These are phyloP conservation scores for Virgularia gustaviana DNA, from an alignment of 92 coral and sea anemone genomes.

Conservation along the genomic window DNA sequence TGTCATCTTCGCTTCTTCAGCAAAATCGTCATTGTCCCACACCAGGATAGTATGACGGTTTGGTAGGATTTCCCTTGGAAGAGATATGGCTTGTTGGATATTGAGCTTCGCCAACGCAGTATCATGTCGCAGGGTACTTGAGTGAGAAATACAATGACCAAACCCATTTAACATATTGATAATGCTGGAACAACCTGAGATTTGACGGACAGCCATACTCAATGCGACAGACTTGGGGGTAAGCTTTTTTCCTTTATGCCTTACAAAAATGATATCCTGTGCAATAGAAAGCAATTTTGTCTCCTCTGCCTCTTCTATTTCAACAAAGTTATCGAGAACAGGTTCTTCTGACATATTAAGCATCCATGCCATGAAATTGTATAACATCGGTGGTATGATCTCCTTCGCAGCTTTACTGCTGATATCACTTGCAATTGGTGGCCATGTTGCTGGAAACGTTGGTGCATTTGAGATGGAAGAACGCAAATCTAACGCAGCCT, in stretches of 20 bases:
- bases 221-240: constrained; percentile 12
- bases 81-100: neutral
- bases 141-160: constrained; percentile 13
- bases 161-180: neutral
- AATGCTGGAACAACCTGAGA: constrained; percentile 2
- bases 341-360: constrained; percentile 2
- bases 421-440: too few species aligned
- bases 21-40: constrained; percentile 21
- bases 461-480: too few species aligned
- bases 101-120: constrained; percentile 1
- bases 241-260: neutral
- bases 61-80: neutral
- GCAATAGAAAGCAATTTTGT: neutral
- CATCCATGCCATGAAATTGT: constrained; percentile 10
- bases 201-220: constrained; percentile 6
- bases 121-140: constrained; percentile 3
- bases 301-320: neutral
- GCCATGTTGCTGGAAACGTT: too few species aligned
- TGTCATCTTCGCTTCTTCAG: neutral
- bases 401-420: neutral
- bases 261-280: neutral
- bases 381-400: neutral
- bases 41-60: neutral
- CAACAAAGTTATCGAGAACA: neutral
- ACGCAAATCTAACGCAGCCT: too few species aligned